Evolutionary conservation across 2,797 vertebrate genomes (phyloP).

Genomic region (Galagoides demidoff): DNA sequence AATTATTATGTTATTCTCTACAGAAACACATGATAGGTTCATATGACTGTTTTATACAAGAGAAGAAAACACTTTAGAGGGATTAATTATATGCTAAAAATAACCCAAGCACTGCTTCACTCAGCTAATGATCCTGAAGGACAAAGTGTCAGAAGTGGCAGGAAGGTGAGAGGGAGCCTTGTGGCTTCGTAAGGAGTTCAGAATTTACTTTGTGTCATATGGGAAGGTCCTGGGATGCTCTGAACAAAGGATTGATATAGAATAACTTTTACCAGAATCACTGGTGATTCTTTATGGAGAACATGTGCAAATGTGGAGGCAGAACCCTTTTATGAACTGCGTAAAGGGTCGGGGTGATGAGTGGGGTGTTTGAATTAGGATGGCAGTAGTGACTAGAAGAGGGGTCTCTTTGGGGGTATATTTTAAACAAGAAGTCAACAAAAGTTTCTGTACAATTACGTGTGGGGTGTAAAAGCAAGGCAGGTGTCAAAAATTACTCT

Average conservation of each 20-base stretch:
- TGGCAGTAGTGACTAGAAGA: not conserved
- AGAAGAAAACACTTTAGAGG: constrained; percentile 9
- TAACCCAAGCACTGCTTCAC: not conserved
- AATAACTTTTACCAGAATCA: not conserved
- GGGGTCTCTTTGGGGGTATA: not conserved
- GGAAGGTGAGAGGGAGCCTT: not conserved
- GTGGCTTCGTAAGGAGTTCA: not conserved
- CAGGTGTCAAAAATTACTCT: not conserved
- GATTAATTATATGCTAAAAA: not conserved
- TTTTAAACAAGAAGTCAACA: not conserved
- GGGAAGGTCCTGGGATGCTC: not conserved
- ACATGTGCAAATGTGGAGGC: not conserved
- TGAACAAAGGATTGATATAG: not conserved
- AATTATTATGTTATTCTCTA: constrained; percentile 57
- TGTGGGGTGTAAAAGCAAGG: not conserved
- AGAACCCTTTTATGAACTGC: not conserved
- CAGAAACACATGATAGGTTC: not conserved
- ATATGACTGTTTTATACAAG: not conserved
- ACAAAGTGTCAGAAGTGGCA: not conserved
- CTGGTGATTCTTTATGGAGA: not conserved
- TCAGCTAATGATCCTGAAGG: not conserved
- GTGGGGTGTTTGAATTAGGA: not conserved
- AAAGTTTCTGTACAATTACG: not conserved
- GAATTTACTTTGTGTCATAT: not conserved
- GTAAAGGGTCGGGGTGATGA: not conserved